Percentiles rank a stretch among this genome's conserved stretches.
These are phyloP conservation scores for Rhamphomyia laevipes DNA, from an alignment of 2,888 invertebrate species.

Conservation along the genomic window DNA sequence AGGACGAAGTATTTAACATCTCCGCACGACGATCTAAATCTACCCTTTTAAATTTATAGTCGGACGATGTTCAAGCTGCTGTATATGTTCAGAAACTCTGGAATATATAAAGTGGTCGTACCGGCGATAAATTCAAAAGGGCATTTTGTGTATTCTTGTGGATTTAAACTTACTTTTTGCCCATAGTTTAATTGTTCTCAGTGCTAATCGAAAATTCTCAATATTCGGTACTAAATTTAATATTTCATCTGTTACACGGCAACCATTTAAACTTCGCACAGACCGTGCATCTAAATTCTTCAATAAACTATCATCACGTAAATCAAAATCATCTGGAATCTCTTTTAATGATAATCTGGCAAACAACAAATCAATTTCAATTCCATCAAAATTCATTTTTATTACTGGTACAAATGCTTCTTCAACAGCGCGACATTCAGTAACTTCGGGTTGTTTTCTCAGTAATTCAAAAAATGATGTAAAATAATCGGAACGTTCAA, in stretches of 20 bases:
- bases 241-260: slow-evolving; percentile 97
- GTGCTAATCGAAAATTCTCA: slow-evolving; percentile 83
- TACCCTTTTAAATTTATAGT: too few species aligned
- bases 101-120: too few species aligned
- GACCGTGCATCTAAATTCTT: slow-evolving; percentile 94
- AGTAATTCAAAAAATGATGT: slow-evolving; percentile 86
- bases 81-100: too few species aligned
- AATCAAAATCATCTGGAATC: slow-evolving; percentile 80
- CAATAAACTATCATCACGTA: slow-evolving; percentile 79
- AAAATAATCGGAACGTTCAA: slow-evolving; percentile 90
- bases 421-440: slow-evolving; percentile 80
- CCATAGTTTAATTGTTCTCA: slow-evolving; percentile 95
- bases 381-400: slow-evolving; percentile 97
- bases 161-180: slow-evolving; percentile 76
- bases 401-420: slow-evolving; percentile 99
- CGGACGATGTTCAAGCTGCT: too few species aligned
- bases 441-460: slow-evolving; percentile 74
- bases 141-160: too few species aligned
- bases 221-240: slow-evolving; percentile 89
- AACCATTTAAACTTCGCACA: slow-evolving; percentile 93
- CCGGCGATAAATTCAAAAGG: too few species aligned
- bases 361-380: slow-evolving; percentile 98
- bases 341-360: slow-evolving; percentile 90
- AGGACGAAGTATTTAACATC: background rate
- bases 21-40: background rate